Evolutionary conservation across 2,888 invertebrate genomes (phyloP).

Genomic region (Patella ulyssiponensis): DNA sequence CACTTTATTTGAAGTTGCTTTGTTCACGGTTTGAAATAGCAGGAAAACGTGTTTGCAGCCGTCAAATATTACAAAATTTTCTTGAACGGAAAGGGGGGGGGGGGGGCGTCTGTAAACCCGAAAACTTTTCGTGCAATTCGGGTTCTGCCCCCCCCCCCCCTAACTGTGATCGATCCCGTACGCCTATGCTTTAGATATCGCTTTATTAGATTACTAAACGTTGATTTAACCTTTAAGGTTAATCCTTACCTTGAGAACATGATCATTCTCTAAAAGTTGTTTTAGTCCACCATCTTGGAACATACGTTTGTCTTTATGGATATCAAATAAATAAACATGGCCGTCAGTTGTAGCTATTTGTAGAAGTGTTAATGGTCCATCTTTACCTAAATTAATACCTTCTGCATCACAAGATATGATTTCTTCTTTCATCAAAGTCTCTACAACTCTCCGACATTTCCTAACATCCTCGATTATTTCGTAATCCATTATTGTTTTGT

Average conservation of each 20-base stretch:
- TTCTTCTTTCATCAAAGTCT: not conserved
- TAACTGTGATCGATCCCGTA: too few relatives aligned
- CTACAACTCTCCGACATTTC: slow-evolving; percentile 3
- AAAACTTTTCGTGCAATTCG: too few relatives aligned
- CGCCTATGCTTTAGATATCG: too few relatives aligned
- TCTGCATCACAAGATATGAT: slow-evolving; percentile 13
- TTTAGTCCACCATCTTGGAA: slow-evolving; percentile 15
- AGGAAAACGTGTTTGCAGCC: too few relatives aligned
- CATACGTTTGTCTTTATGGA: not conserved
- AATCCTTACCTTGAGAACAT: slow-evolving; percentile 12
- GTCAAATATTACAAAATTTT: too few relatives aligned
- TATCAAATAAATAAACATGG: slow-evolving; percentile 18
- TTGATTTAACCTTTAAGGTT: too few relatives aligned
- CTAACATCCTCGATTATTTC: slow-evolving; percentile 6
- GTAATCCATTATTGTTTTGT: not conserved
- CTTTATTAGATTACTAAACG: too few relatives aligned
- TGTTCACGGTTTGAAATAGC: too few relatives aligned
- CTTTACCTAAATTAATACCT: slow-evolving; percentile 18
- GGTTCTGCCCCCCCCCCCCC: too few relatives aligned
- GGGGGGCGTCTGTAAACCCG: too few relatives aligned
- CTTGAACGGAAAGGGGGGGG: too few relatives aligned
- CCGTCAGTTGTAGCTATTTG: slow-evolving; percentile 13
- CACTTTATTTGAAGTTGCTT: too few relatives aligned
- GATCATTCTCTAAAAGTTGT: not conserved
- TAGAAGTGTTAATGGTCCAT: slow-evolving; percentile 17